A percentile compares a stretch with the other conserved stretches of the same genome.
phyloP scores from a whole-genome alignment of 2,888 invertebrate genomes.

The Pseudolycoriella hygida region DNA sequence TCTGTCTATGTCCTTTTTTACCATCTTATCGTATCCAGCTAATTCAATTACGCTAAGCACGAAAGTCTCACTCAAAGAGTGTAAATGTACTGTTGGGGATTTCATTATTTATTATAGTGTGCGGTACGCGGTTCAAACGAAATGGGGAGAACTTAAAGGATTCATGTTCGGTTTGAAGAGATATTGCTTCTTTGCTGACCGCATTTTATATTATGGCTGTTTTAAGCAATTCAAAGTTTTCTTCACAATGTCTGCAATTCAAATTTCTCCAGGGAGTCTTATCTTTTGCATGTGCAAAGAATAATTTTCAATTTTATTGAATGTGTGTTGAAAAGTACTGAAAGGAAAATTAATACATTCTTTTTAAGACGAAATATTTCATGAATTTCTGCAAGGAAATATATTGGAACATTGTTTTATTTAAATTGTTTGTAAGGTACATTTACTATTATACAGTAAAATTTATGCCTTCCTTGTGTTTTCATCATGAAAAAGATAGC shows the following conservation, averaged over 20 bases:
- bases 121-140: too few species aligned
- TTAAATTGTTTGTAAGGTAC: too few species aligned
- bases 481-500: too few species aligned
- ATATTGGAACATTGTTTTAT: too few species aligned
- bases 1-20: too few species aligned
- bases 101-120: conserved; percentile 2
- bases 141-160: too few species aligned
- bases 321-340: background rate
- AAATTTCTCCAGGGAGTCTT: conserved; percentile 1
- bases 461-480: too few species aligned
- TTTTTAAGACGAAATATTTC: too few species aligned
- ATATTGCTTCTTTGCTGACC: background rate
- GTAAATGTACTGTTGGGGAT: conserved; percentile 3
- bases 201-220: background rate
- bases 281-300: conserved; percentile 1
- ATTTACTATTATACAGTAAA: too few species aligned
- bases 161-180: too few species aligned
- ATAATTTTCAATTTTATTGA: background rate
- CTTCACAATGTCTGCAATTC: background rate
- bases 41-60: conserved; percentile 4
- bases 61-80: conserved; percentile 1
- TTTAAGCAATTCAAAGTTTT: background rate
- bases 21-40: background rate
- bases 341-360: background rate
- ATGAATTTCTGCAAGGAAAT: too few species aligned